Evolutionary conservation across 2,888 invertebrate species (phyloP).

Genomic region (Creontiades dilutus): DNA sequence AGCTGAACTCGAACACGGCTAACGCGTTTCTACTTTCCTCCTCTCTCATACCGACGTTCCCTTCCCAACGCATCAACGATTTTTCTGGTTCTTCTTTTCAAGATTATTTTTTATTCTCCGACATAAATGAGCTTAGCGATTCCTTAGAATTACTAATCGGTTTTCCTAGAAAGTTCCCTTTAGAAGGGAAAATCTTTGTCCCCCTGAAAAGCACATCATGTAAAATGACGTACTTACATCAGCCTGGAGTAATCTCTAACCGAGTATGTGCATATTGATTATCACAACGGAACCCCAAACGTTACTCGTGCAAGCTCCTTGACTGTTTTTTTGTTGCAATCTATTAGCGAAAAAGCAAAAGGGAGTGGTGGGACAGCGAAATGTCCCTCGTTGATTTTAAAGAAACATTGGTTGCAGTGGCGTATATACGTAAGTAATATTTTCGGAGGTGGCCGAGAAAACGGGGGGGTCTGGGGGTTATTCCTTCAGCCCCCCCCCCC

Average conservation of each 20-base stretch:
- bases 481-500: too few relatives aligned
- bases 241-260: background rate
- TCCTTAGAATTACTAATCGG: conserved; percentile 13
- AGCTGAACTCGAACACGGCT: background rate
- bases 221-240: background rate
- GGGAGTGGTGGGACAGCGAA: too few relatives aligned
- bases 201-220: background rate
- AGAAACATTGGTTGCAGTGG: too few relatives aligned
- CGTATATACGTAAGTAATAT: too few relatives aligned
- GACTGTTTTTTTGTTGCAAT: too few relatives aligned
- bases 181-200: background rate
- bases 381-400: too few relatives aligned
- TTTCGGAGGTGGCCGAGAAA: too few relatives aligned
- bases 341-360: too few relatives aligned
- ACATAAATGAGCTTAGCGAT: conserved; percentile 19
- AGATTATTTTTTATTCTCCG: background rate
- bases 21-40: background rate
- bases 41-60: background rate
- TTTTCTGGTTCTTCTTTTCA: background rate
- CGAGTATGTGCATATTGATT: too few relatives aligned
- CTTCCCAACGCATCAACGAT: background rate
- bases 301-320: too few relatives aligned
- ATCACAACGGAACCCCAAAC: too few relatives aligned
- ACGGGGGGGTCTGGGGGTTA: too few relatives aligned
- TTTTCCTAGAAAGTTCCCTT: conserved; percentile 16